Conservation (phyloP, 1,140 invertebrate species). For the Plodia interpunctella region DNA sequence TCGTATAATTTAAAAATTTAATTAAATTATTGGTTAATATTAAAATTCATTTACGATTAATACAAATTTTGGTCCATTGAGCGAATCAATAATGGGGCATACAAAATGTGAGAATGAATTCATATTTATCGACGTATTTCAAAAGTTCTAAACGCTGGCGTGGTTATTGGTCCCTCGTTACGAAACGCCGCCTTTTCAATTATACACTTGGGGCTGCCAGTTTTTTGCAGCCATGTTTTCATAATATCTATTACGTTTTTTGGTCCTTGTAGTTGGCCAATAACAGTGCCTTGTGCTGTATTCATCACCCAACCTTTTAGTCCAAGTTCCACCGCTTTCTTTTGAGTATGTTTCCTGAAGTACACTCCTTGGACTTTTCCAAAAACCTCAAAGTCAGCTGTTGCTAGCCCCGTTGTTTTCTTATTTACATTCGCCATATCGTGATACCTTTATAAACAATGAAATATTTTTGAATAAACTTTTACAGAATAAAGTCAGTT, state of each 20-base stretch:
- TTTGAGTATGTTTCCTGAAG: conserved; percentile 79
- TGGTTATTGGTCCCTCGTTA: conserved; percentile 55
- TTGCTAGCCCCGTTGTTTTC: conserved; percentile 24
- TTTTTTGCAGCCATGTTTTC: conserved; percentile 80
- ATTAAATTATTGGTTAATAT: no score
- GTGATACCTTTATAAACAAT: no score
- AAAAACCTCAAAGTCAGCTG: conserved; percentile 77
- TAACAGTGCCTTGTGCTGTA: conserved; percentile 79
- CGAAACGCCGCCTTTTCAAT: conserved; percentile 80
- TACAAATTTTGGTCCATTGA: no score
- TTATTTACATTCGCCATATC: conserved; percentile 36
- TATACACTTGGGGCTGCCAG: conserved; percentile 80
- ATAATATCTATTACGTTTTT: conserved; percentile 76
- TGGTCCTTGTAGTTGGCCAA: conserved; percentile 80
- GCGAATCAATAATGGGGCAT: no score
- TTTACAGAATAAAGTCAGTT: conserved; percentile 8
- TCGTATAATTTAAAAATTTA: no score
- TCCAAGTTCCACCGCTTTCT: conserved; percentile 75
- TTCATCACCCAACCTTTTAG: conserved; percentile 84
- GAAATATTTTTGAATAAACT: background rate
- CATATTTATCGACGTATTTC: conserved; percentile 51
- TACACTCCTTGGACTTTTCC: conserved; percentile 79
- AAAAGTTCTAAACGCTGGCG: conserved; percentile 48
- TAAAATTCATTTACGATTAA: no score
- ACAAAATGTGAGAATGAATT: background rate